Conservation (phyloP, 1,140 invertebrate genomes). For the Pseudomyrmex gracilis region DNA sequence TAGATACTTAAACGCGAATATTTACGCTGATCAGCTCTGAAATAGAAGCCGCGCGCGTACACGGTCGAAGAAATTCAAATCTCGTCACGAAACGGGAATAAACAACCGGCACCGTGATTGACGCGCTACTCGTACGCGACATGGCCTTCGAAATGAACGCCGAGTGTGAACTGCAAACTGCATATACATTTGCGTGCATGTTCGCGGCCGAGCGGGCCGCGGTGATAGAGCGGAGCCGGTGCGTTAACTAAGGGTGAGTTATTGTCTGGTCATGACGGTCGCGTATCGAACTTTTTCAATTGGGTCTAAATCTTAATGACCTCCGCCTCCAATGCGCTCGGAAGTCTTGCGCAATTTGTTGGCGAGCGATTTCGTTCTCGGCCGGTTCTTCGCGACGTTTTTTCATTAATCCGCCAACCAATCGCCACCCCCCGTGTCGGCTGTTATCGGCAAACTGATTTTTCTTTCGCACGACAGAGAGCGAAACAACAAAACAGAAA, state of each 20-base stretch:
- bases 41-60: slow-evolving; percentile 11
- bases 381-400: slow-evolving; percentile 2
- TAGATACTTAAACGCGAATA: not conserved
- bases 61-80: slow-evolving; percentile 41
- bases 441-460: not conserved
- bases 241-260: slow-evolving; percentile 56
- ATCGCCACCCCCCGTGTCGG: not conserved
- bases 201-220: slow-evolving; percentile 35
- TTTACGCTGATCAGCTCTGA: slow-evolving; percentile 2
- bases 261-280: slow-evolving; percentile 46
- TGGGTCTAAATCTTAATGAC: slow-evolving; percentile 33
- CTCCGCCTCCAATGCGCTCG: not conserved
- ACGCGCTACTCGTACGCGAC: slow-evolving; percentile 45
- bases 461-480: not conserved
- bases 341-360: not conserved
- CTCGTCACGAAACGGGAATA: slow-evolving; percentile 47
- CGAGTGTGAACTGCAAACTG: slow-evolving; percentile 42
- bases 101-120: slow-evolving; percentile 50
- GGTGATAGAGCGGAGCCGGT: slow-evolving; percentile 27
- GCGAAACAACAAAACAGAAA: not conserved
- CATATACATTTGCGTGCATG: slow-evolving; percentile 18
- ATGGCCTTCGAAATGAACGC: slow-evolving; percentile 55
- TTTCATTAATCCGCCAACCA: slow-evolving; percentile 34
- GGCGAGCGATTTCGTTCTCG: slow-evolving; percentile 4
- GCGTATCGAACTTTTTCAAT: slow-evolving; percentile 57